Conservation (phyloP, 1,140 invertebrate species). For the Sminthurinus signatus region DNA sequence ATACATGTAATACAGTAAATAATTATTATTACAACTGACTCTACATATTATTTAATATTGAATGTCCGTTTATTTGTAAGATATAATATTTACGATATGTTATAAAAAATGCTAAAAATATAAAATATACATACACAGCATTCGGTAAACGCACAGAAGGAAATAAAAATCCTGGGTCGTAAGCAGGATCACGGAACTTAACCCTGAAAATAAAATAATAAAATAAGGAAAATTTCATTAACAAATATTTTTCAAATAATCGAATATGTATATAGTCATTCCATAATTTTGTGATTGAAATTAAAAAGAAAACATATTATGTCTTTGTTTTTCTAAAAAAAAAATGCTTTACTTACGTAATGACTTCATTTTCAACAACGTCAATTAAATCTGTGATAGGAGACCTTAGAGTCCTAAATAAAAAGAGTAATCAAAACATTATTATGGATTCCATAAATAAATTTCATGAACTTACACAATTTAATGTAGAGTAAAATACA, state of each 20-base stretch:
- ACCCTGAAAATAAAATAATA: slow-evolving; percentile 58
- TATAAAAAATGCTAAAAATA: not conserved
- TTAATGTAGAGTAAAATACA: no score
- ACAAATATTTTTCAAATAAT: not conserved
- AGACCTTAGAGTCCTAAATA: slow-evolving; percentile 55
- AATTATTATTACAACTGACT: no score
- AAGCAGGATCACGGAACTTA: slow-evolving; percentile 73
- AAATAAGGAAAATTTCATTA: slow-evolving; percentile 21
- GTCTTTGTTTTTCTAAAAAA: no score
- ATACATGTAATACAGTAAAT: no score
- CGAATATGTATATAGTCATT: not conserved
- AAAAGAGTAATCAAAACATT: slow-evolving; percentile 17
- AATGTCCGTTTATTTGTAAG: no score
- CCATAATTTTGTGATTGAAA: not conserved
- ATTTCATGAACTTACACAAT: no score
- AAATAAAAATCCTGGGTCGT: slow-evolving; percentile 67
- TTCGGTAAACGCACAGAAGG: slow-evolving; percentile 61
- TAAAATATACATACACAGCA: slow-evolving; percentile 47
- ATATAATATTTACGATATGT: no score
- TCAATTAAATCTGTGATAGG: slow-evolving; percentile 61
- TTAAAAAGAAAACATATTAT: not conserved
- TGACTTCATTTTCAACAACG: slow-evolving; percentile 50
- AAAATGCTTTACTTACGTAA: slow-evolving; percentile 49
- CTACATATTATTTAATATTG: no score
- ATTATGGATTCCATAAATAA: not conserved